A percentile compares a stretch with the other conserved stretches of the same genome.
phyloP scores from a whole-genome alignment of 1,140 invertebrate species.

The Penaeus indicus region DNA sequence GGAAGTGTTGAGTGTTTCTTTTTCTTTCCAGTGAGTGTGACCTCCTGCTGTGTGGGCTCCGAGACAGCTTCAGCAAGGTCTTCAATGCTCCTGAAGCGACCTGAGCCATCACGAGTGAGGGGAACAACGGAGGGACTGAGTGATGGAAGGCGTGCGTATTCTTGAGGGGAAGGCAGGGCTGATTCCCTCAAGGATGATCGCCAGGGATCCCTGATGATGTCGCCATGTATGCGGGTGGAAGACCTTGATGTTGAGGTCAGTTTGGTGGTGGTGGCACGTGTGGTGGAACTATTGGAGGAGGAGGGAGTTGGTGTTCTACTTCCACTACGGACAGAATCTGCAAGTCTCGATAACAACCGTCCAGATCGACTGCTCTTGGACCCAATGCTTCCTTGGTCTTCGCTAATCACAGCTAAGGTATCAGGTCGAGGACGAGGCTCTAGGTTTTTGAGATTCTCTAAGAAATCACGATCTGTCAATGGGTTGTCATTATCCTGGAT shows the following conservation, averaged over 20 bases:
- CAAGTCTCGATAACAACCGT: slow-evolving; percentile 45
- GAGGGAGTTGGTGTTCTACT: slow-evolving; percentile 57
- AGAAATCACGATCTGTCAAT: slow-evolving; percentile 50
- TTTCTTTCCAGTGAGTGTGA: slow-evolving; percentile 37
- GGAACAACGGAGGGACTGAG: slow-evolving; percentile 54
- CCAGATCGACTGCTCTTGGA: slow-evolving; percentile 53
- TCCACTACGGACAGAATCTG: slow-evolving; percentile 58
- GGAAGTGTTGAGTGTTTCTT: slow-evolving; percentile 59
- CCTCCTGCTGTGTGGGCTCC: slow-evolving; percentile 29
- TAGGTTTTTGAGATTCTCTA: slow-evolving; percentile 54
- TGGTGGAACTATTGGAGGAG: slow-evolving; percentile 50
- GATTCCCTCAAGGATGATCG: slow-evolving; percentile 46
- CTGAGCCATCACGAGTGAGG: slow-evolving; percentile 56
- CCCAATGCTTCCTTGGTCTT: slow-evolving; percentile 54
- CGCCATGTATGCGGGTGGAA: slow-evolving; percentile 57
- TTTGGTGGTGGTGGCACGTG: slow-evolving; percentile 59
- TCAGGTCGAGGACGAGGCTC: slow-evolving; percentile 52
- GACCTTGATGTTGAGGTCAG: slow-evolving; percentile 59
- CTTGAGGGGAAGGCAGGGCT: slow-evolving; percentile 55
- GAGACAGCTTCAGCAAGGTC: slow-evolving; percentile 53
- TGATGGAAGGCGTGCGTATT: slow-evolving; percentile 52
- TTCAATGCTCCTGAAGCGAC: slow-evolving; percentile 58
- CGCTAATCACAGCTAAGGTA: slow-evolving; percentile 54
- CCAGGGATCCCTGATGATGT: slow-evolving; percentile 53
- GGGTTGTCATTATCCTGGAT: slow-evolving; percentile 51